Percentiles rank a stretch among this genome's conserved stretches.
Evolutionary conservation across 2,888 invertebrate species (phyloP).

Genomic region (Drosophila limbata): DNA sequence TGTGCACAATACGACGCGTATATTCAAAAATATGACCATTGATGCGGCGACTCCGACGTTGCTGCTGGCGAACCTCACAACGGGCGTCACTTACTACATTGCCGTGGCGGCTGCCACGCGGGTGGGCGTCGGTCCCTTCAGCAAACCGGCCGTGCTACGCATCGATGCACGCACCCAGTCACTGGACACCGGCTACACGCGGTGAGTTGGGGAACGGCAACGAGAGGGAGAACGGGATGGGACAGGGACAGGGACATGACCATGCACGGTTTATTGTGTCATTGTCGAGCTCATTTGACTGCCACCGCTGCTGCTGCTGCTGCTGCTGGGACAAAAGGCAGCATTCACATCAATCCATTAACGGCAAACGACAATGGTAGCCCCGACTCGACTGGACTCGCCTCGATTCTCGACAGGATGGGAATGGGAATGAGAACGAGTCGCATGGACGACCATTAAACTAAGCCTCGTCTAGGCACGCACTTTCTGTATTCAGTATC

Average conservation of each 20-base stretch:
- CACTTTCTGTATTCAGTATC: constrained; percentile 56
- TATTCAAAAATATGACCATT: constrained; percentile 90
- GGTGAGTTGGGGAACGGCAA: constrained; percentile 69
- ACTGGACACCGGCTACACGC: constrained; percentile 86
- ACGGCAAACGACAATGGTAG: constrained; percentile 77
- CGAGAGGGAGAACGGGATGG: background rate
- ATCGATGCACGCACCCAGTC: constrained; percentile 87
- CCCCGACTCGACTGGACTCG: background rate
- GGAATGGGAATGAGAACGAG: constrained; percentile 14
- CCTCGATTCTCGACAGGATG: background rate
- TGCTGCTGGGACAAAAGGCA: constrained; percentile 49
- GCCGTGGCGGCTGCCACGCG: constrained; percentile 93
- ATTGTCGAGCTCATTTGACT: constrained; percentile 75
- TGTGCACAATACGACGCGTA: constrained; percentile 86
- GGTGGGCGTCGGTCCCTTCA: constrained; percentile 92
- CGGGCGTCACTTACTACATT: constrained; percentile 93
- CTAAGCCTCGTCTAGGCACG: constrained; percentile 73
- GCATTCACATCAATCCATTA: constrained; percentile 79
- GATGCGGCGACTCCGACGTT: constrained; percentile 90
- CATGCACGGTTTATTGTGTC: constrained; percentile 48
- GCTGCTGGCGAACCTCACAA: constrained; percentile 92
- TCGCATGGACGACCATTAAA: constrained; percentile 60
- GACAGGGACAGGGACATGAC: background rate
- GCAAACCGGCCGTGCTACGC: constrained; percentile 89
- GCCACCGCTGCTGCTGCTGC: constrained; percentile 55